Conservation (phyloP, 2,113 vertebrate species). For the Lampris incognitus region DNA sequence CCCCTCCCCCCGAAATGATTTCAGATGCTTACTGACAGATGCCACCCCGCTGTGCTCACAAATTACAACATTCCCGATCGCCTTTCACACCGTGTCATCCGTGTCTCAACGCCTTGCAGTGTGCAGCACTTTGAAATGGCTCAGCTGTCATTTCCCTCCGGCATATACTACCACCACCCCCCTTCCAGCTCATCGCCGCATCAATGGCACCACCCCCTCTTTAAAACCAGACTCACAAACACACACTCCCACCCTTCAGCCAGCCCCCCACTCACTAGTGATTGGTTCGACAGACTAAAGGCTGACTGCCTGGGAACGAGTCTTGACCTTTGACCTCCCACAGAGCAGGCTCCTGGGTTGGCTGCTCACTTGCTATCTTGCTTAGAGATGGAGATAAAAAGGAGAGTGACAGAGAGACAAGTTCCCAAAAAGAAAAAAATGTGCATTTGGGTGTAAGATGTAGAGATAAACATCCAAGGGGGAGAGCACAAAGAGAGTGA, state of each 20-base stretch:
- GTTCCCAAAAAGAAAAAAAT: too few species aligned
- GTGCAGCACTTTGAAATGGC: conserved; percentile 11
- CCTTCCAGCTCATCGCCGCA: background rate
- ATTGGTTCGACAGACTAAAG: conserved; percentile 83
- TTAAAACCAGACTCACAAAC: background rate
- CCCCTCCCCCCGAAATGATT: background rate
- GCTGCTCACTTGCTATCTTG: conserved; percentile 84
- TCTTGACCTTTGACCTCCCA: conserved; percentile 83
- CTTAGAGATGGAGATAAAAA: conserved; percentile 31
- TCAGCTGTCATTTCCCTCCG: conserved; percentile 3
- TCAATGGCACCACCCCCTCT: background rate
- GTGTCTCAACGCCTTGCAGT: background rate
- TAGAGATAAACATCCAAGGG: too few species aligned
- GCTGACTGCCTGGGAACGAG: conserved; percentile 86
- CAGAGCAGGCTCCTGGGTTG: conserved; percentile 56
- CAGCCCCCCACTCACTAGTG: conserved; percentile 74
- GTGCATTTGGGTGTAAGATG: background rate
- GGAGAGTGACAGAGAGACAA: too few species aligned
- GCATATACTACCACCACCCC: background rate
- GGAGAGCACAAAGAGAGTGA: too few species aligned
- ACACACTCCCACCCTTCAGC: background rate
- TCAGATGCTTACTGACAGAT: background rate
- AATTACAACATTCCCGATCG: background rate
- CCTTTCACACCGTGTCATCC: background rate
- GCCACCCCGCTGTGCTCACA: background rate